phyloP scores from a whole-genome alignment of 2,113 vertebrate genomes.

The Apeltes quadracus region DNA sequence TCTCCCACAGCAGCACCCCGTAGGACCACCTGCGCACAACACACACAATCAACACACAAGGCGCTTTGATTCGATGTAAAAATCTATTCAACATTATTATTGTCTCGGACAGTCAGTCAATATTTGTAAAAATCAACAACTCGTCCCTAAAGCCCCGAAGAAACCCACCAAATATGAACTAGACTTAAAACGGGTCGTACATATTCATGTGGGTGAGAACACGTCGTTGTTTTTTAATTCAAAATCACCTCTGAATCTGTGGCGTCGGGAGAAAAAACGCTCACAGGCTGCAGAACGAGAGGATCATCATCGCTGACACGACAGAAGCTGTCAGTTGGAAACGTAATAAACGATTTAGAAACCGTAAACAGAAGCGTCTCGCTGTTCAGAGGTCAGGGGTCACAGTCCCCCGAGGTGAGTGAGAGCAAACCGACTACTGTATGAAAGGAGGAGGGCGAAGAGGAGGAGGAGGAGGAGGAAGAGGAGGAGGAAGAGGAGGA shows the following conservation, averaged over 20 bases:
- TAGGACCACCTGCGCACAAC: slow-evolving; percentile 93
- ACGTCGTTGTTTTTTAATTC: no score
- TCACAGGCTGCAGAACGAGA: background rate
- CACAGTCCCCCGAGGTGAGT: slow-evolving; percentile 35
- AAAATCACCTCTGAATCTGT: no score
- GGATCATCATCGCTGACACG: no score
- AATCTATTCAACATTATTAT: slow-evolving; percentile 31
- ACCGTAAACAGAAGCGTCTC: slow-evolving; percentile 2
- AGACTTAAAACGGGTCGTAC: background rate
- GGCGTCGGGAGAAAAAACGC: no score
- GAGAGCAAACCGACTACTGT: slow-evolving; percentile 69
- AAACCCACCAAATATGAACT: background rate
- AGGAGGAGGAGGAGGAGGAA: slow-evolving; percentile 1
- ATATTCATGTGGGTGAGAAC: no score
- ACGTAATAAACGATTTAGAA: background rate
- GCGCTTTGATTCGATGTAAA: slow-evolving; percentile 32
- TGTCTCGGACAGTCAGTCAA: slow-evolving; percentile 36
- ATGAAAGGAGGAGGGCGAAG: slow-evolving; percentile 30
- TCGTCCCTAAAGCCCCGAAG: background rate
- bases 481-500: slow-evolving; percentile 17
- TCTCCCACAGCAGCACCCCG: slow-evolving; percentile 97
- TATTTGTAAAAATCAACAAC: slow-evolving; percentile 33
- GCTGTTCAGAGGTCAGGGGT: slow-evolving; percentile 43
- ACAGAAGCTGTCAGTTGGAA: slow-evolving; percentile 3
- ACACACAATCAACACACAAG: slow-evolving; percentile 4